phyloP scores from a whole-genome alignment of 2,888 invertebrate genomes.

The Sympetrum striolatum region DNA sequence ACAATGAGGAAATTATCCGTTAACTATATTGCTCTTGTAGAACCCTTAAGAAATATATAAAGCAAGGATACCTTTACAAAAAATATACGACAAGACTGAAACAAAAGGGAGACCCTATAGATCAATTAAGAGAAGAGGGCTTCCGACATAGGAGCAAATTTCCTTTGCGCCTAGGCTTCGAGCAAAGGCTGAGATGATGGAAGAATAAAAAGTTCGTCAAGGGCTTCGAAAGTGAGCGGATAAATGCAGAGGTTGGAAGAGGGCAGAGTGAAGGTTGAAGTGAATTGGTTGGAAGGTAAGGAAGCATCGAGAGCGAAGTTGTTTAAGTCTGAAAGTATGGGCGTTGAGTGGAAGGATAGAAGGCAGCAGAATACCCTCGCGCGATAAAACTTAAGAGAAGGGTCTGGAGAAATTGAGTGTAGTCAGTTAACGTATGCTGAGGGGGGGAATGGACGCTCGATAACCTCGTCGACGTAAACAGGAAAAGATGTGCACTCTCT shows the following conservation, averaged over 20 bases:
- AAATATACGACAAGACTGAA: no score
- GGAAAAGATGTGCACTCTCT: no score
- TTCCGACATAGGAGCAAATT: not conserved
- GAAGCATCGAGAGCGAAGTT: not conserved
- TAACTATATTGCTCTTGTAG: no score
- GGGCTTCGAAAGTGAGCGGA: not conserved
- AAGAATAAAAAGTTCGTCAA: not conserved
- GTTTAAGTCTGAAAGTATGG: not conserved
- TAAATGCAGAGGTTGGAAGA: not conserved
- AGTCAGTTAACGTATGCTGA: not conserved
- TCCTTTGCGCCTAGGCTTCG: not conserved
- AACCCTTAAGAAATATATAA: no score
- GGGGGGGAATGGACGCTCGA: no score
- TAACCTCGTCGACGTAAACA: no score
- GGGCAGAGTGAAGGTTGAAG: not conserved
- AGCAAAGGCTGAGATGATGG: not conserved
- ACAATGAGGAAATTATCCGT: no score
- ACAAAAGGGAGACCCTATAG: no score
- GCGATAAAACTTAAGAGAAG: not conserved
- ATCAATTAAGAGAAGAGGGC: no score
- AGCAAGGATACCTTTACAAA: no score
- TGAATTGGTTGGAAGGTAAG: not conserved
- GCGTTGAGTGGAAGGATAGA: not conserved
- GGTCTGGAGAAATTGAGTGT: not conserved
- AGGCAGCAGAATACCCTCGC: not conserved